Percentiles rank a stretch among this genome's conserved stretches.
These are phyloP conservation scores for Cataglyphis albicans DNA, from an alignment of 2,888 invertebrate species.

Conservation along the genomic window DNA sequence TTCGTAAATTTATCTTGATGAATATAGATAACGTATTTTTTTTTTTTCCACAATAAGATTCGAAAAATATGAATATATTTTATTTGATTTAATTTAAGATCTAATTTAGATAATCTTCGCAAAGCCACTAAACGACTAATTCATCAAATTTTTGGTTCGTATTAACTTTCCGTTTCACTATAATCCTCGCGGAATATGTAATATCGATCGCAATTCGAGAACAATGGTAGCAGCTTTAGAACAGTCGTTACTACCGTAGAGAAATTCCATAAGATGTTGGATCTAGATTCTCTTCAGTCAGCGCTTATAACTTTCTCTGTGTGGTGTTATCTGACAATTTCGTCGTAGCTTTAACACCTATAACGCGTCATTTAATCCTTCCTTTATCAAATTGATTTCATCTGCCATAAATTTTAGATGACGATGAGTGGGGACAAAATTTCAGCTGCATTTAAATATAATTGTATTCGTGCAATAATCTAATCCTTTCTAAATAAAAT, in stretches of 20 bases:
- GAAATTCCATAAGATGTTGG: slow-evolving; percentile 49
- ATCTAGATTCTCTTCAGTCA: slow-evolving; percentile 46
- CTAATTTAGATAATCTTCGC: slow-evolving; percentile 35
- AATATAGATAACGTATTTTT: neutral
- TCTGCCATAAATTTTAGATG: slow-evolving; percentile 23
- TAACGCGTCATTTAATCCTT: neutral
- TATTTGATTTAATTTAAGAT: slow-evolving; percentile 45
- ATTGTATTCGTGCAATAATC: neutral
- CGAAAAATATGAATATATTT: slow-evolving; percentile 31
- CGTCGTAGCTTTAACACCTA: neutral
- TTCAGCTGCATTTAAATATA: neutral
- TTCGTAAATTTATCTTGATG: neutral
- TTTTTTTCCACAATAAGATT: neutral
- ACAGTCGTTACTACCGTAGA: slow-evolving; percentile 45
- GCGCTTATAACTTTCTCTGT: slow-evolving; percentile 47
- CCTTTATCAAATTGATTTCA: slow-evolving; percentile 14
- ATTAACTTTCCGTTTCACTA: slow-evolving; percentile 53
- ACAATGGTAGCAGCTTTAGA: slow-evolving; percentile 44
- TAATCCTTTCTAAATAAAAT: neutral
- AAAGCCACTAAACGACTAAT: slow-evolving; percentile 39
- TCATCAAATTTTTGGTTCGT: slow-evolving; percentile 33
- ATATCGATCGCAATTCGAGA: slow-evolving; percentile 52
- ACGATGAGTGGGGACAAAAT: neutral
- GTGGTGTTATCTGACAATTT: slow-evolving; percentile 31
- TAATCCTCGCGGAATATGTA: slow-evolving; percentile 51